Percentiles rank a stretch among this genome's conserved stretches.
Evolutionary conservation across 2,888 invertebrate species (phyloP).

Genomic region (Acleris literana): DNA sequence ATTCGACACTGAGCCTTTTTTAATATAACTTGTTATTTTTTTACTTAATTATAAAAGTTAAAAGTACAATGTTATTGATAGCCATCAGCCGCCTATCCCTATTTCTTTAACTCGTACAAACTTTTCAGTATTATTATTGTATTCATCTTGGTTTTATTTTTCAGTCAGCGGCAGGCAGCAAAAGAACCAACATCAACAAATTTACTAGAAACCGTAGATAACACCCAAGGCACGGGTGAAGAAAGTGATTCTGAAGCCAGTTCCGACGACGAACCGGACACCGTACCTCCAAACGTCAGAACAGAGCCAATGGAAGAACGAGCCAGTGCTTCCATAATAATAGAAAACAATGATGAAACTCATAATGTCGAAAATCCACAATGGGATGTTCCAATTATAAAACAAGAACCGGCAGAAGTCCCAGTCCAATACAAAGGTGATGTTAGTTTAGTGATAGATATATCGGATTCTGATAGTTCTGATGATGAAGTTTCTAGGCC

Average conservation of each 20-base stretch:
- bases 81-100: too few relatives aligned
- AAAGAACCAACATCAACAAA: too few relatives aligned
- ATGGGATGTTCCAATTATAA: background rate
- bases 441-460: constrained; percentile 54
- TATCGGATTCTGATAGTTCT: constrained; percentile 60
- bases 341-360: background rate
- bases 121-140: too few relatives aligned
- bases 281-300: too few relatives aligned
- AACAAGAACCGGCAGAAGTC: constrained; percentile 7
- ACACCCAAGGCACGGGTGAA: background rate
- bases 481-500: constrained; percentile 48
- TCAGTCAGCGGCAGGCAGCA: background rate
- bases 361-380: too few relatives aligned
- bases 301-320: too few relatives aligned
- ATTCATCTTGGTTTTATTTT: background rate
- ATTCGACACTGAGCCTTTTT: too few relatives aligned
- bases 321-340: too few relatives aligned
- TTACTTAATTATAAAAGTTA: too few relatives aligned
- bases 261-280: background rate
- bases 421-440: background rate
- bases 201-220: constrained; percentile 39
- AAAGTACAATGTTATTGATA: too few relatives aligned
- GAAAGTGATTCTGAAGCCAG: background rate
- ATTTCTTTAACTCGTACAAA: too few relatives aligned
- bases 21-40: too few relatives aligned